These are phyloP conservation scores for Tricholauxania praeusta DNA, from an alignment of 2,888 invertebrate genomes.

Conservation along the genomic window DNA sequence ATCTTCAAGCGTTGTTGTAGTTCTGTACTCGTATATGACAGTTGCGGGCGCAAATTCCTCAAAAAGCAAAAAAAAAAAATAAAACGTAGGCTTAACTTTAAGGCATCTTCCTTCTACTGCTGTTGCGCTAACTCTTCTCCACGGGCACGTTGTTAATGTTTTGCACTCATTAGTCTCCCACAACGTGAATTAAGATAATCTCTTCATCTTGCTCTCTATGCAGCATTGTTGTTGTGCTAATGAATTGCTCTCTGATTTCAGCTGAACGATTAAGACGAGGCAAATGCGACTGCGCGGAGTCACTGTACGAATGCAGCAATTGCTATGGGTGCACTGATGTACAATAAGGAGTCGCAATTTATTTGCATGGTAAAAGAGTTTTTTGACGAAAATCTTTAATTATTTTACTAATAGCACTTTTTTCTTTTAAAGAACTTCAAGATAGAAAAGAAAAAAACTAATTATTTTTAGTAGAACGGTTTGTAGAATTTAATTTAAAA, in stretches of 20 bases:
- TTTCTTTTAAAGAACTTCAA: no score
- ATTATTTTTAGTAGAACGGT: no score
- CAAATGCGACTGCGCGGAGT: slow-evolving; percentile 18
- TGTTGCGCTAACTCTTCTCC: slow-evolving; percentile 24
- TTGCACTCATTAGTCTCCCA: slow-evolving; percentile 68
- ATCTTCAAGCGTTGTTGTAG: neutral
- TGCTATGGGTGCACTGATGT: no score
- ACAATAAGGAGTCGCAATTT: no score
- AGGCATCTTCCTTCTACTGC: slow-evolving; percentile 26
- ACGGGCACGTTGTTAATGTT: slow-evolving; percentile 50
- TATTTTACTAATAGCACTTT: no score
- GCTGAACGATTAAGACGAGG: slow-evolving; percentile 63
- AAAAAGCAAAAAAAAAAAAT: neutral
- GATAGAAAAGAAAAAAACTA: no score
- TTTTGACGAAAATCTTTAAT: no score
- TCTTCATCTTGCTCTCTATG: slow-evolving; percentile 36
- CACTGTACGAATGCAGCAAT: neutral
- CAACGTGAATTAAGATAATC: slow-evolving; percentile 68
- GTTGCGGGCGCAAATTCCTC: slow-evolving; percentile 20
- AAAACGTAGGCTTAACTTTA: slow-evolving; percentile 30
- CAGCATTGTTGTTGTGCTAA: slow-evolving; percentile 64
- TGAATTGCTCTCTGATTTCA: slow-evolving; percentile 67
- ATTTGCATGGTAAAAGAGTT: no score
- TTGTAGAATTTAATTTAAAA: no score
- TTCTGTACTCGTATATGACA: neutral